Evolutionary conservation across 2,888 invertebrate genomes (phyloP).

Genomic region (Ceramica pisi): DNA sequence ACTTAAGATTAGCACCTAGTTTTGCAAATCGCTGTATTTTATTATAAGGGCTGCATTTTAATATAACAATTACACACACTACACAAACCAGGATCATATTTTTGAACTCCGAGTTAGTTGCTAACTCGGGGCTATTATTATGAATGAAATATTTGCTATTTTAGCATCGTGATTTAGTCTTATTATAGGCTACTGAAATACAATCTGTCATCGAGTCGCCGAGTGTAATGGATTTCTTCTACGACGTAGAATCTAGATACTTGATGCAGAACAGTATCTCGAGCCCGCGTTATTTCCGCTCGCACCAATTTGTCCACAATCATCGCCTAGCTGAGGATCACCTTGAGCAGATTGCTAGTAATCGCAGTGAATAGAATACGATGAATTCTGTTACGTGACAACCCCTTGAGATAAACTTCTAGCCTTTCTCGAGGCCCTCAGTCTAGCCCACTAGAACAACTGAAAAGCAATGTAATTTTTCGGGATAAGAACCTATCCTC

Average conservation of each 20-base stretch:
- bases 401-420: slow-evolving; percentile 24
- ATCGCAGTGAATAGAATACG: slow-evolving; percentile 31
- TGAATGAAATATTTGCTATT: too few relatives aligned
- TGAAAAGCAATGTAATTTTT: not conserved
- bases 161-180: too few relatives aligned
- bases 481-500: not conserved
- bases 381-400: slow-evolving; percentile 14
- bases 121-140: too few relatives aligned
- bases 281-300: slow-evolving; percentile 42
- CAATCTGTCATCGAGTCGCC: not conserved
- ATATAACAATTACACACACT: too few relatives aligned
- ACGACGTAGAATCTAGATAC: not conserved
- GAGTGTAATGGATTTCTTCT: not conserved
- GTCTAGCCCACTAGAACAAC: not conserved
- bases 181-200: not conserved
- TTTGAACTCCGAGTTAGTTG: too few relatives aligned
- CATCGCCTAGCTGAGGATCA: slow-evolving; percentile 37
- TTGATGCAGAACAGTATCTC: slow-evolving; percentile 33
- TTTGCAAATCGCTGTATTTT: not conserved
- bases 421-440: not conserved
- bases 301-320: slow-evolving; percentile 45
- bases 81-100: too few relatives aligned
- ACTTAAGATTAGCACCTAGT: not conserved
- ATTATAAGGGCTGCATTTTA: too few relatives aligned
- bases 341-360: slow-evolving; percentile 37